phyloP scores from a whole-genome alignment of 2,888 invertebrate species.

The Lysandra coridon region DNA sequence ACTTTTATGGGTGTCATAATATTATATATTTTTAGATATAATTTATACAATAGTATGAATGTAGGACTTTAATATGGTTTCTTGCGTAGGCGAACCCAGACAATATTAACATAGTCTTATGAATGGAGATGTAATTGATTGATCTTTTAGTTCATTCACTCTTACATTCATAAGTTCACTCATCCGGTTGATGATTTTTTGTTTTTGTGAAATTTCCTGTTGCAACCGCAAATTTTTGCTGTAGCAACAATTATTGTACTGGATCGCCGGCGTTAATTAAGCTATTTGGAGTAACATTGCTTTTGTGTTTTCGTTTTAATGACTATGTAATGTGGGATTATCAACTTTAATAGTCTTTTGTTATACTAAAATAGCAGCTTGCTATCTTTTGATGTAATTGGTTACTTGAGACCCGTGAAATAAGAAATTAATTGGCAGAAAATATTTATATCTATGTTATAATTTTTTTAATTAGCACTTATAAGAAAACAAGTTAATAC shows the following conservation, averaged over 20 bases:
- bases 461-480: background rate
- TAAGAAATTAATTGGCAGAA: background rate
- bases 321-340: constrained; percentile 33
- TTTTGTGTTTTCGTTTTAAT: constrained; percentile 33
- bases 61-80: constrained; percentile 27
- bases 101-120: constrained; percentile 57
- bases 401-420: constrained; percentile 10
- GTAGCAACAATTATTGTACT: constrained; percentile 21
- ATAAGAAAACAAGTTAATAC: background rate
- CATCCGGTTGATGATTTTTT: background rate
- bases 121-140: constrained; percentile 62
- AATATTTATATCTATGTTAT: background rate
- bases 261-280: constrained; percentile 11
- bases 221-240: constrained; percentile 8
- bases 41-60: constrained; percentile 27
- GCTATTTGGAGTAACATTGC: constrained; percentile 14
- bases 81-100: constrained; percentile 57
- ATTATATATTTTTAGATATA: constrained; percentile 25
- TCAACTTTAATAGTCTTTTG: constrained; percentile 26
- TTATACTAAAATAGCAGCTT: background rate
- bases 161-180: constrained; percentile 43
- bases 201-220: constrained; percentile 1
- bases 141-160: constrained; percentile 62
- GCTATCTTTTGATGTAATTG: constrained; percentile 6
- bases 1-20: constrained; percentile 29